Base-by-base conservation (phyloP, 2,797 vertebrate genomes). In the Amblyraja radiata region DNA sequence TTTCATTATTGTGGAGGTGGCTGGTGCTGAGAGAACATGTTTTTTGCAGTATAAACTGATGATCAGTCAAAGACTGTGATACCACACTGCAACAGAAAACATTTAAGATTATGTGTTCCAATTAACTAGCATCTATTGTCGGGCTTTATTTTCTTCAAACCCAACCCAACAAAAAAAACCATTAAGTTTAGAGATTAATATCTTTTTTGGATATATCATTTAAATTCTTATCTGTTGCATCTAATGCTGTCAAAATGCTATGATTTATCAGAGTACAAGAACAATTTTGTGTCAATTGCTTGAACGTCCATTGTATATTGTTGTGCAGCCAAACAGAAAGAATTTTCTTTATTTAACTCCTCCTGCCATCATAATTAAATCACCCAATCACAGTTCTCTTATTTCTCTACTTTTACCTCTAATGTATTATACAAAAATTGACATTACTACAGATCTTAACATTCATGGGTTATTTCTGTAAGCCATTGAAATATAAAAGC, bases 401-500 rank as follows among this genome's bases (percentile, higher is more conserved):
- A 2, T 83, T 3, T 83, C 80, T 23, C 80, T 46, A 10, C 21
- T 28, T 54, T 23, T 28, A 28, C 68, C 68, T 86, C 6, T 32
- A n/a, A 13, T 5, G 58, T n/a, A 32, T 6, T 68, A 32, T 88
- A 61, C 84, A 88, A 18, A 88, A 68, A 2, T 6, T 65, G 83
- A 61, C 83, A 32, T 58, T 63, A 61, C 13, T 86, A 63, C 13
- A 61, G 63, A 86, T 86, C 25, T n/a, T 84, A 63, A 86, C 63
- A 65, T 54, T 77, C 39, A 76, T 54, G 14, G 25, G 16, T 39
- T 28, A 6, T 36, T 73, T 93, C 13, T 36, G 36, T 73, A n/a
- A 92, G n/a, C 65, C 65, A 74, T 71, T 61, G 92, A 80, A 58
- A 80, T 78, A 21, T 46, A 80, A 80, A 76, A 93, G 73, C 18